Percentiles rank a stretch among this genome's conserved stretches.
Evolutionary conservation across 2,888 invertebrate genomes (phyloP).

Genomic region (Tinea semifulvella): DNA sequence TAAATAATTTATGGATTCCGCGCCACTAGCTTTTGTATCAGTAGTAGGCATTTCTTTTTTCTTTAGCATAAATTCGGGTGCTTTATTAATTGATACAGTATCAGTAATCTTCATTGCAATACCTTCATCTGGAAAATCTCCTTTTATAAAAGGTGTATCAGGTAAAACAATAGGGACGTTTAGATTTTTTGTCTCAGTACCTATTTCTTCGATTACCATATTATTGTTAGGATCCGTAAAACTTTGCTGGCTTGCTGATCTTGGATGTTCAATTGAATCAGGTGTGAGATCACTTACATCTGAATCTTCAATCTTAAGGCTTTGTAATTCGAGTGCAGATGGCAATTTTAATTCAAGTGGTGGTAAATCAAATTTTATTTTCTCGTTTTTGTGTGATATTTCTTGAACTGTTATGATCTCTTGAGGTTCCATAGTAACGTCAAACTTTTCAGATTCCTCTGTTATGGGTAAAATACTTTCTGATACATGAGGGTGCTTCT

Average conservation of each 20-base stretch:
- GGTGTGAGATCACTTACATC: constrained; percentile 29
- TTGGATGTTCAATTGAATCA: constrained; percentile 39
- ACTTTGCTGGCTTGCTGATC: constrained; percentile 40
- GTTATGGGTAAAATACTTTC: background rate
- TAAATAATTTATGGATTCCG: too few species aligned
- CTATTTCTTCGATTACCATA: constrained; percentile 42
- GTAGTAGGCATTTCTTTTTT: background rate
- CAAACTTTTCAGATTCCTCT: background rate
- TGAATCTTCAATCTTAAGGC: constrained; percentile 4
- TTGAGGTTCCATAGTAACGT: background rate
- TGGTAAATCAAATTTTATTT: background rate
- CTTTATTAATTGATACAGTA: background rate
- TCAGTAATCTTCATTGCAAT: too few species aligned
- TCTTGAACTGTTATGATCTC: background rate
- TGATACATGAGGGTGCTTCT: constrained; percentile 2
- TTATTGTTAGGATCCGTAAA: constrained; percentile 39
- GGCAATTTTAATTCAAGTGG: background rate
- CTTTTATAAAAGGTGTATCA: constrained; percentile 28
- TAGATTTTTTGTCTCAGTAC: constrained; percentile 22
- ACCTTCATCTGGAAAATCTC: too few species aligned
- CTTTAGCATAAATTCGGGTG: background rate
- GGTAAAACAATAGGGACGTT: constrained; percentile 25
- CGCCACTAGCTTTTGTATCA: background rate
- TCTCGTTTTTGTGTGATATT: constrained; percentile 14
- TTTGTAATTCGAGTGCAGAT: background rate